phyloP scores from a whole-genome alignment of 53 echinoderm and acorn worm genomes.

The Crossaster papposus region DNA sequence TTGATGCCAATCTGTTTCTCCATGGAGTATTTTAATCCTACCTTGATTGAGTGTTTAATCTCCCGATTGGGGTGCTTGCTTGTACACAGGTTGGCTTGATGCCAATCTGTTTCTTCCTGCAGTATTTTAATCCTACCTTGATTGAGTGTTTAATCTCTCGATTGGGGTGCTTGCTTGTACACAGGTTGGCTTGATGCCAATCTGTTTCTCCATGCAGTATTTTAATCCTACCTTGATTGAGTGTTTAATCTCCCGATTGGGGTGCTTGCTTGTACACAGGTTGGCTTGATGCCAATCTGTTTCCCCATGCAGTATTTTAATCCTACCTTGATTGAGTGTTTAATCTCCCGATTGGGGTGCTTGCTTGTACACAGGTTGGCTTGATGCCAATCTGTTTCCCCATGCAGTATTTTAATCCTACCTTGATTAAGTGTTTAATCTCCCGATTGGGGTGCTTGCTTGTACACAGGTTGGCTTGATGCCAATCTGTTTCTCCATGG shows the following conservation, averaged over 20 bases:
- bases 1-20: slow-evolving; percentile 88
- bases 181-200: slow-evolving; percentile 82
- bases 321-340: slow-evolving; percentile 82
- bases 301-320: slow-evolving; percentile 79
- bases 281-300: slow-evolving; percentile 83
- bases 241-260: slow-evolving; percentile 85
- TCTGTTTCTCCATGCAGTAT: slow-evolving; percentile 76
- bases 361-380: slow-evolving; percentile 83
- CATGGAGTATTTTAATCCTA: slow-evolving; percentile 77
- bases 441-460: slow-evolving; percentile 83
- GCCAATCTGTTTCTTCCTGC: slow-evolving; percentile 86
- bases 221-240: too few species aligned
- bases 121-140: too few species aligned
- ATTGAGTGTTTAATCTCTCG: slow-evolving; percentile 85
- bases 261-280: slow-evolving; percentile 83
- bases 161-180: slow-evolving; percentile 81
- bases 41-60: slow-evolving; percentile 81
- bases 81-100: slow-evolving; percentile 78
- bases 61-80: slow-evolving; percentile 83
- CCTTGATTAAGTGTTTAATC: slow-evolving; percentile 81
- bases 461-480: slow-evolving; percentile 78
- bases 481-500: slow-evolving; percentile 86
- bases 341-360: slow-evolving; percentile 78
- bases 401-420: slow-evolving; percentile 77
- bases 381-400: slow-evolving; percentile 88